These are phyloP conservation scores for Drosophila borealis DNA, from an alignment of 2,888 invertebrate species.

Conservation along the genomic window DNA sequence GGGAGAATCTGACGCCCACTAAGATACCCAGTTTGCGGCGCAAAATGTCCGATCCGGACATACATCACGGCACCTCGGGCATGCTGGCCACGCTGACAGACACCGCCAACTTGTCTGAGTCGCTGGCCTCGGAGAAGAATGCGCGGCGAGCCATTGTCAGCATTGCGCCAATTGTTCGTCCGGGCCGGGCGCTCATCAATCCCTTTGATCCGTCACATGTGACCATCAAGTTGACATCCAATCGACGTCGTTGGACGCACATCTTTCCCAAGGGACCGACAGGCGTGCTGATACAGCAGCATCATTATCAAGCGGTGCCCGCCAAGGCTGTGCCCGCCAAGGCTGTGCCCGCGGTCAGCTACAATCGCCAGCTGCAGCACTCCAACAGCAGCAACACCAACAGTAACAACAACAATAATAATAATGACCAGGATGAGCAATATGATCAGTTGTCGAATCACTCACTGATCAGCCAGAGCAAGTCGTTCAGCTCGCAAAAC, in stretches of 20 bases:
- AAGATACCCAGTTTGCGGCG: conserved; percentile 87
- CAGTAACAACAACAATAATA: conserved; percentile 54
- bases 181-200: conserved; percentile 95
- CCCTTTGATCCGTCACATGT: conserved; percentile 99
- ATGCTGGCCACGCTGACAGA: conserved; percentile 85
- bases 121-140: conserved; percentile 83
- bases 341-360: conserved; percentile 41
- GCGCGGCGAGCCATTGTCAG: conserved; percentile 82
- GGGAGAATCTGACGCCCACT: conserved; percentile 85
- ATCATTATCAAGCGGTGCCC: conserved; percentile 95
- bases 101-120: conserved; percentile 82
- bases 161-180: conserved; percentile 88
- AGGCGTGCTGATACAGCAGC: conserved; percentile 95
- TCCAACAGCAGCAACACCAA: conserved; percentile 34
- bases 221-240: conserved; percentile 97
- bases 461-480: conserved; percentile 70
- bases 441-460: conserved; percentile 83
- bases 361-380: conserved; percentile 34
- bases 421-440: conserved; percentile 77
- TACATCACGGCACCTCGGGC: conserved; percentile 90
- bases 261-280: conserved; percentile 98
- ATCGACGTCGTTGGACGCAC: conserved; percentile 98
- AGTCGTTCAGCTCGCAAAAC: conserved; percentile 69
- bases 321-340: conserved; percentile 73
- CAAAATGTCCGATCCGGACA: conserved; percentile 95